These are phyloP conservation scores for Ibycter americanus DNA, from an alignment of 2,797 vertebrate genomes.

Conservation along the genomic window DNA sequence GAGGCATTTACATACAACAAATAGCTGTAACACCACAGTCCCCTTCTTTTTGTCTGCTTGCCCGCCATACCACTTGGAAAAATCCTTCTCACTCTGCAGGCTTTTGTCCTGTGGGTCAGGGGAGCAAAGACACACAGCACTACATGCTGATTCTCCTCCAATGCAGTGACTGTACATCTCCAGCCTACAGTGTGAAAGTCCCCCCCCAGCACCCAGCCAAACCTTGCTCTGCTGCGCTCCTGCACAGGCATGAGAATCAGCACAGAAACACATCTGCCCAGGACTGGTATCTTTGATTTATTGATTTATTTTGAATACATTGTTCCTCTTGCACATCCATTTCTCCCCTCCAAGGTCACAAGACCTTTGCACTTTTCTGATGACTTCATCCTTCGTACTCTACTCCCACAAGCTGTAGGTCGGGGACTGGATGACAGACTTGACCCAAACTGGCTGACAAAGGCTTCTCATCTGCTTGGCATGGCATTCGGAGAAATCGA, in stretches of 20 bases:
- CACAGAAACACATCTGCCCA: background rate
- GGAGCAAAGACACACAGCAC: background rate
- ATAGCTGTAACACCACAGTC: background rate
- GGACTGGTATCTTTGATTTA: constrained; percentile 14
- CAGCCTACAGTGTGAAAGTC: background rate
- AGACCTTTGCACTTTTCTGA: constrained; percentile 31
- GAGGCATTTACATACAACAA: background rate
- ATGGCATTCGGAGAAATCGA: constrained; percentile 20
- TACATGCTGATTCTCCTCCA: background rate
- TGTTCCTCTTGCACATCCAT: background rate
- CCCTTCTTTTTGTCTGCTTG: background rate
- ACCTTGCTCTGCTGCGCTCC: background rate
- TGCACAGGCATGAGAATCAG: background rate
- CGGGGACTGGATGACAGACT: background rate
- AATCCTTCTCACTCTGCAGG: background rate
- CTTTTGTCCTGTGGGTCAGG: background rate
- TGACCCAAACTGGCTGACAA: constrained; percentile 46
- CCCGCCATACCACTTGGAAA: background rate
- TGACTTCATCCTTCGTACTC: constrained; percentile 32
- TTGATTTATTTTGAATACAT: background rate
- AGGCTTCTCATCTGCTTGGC: constrained; percentile 31
- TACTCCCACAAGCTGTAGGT: background rate
- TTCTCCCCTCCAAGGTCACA: background rate
- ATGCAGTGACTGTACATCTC: background rate
- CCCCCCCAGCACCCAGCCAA: background rate